Base-by-base conservation (phyloP, 64 coral and sea anemone species). In the Catalaphyllia jardinei region DNA sequence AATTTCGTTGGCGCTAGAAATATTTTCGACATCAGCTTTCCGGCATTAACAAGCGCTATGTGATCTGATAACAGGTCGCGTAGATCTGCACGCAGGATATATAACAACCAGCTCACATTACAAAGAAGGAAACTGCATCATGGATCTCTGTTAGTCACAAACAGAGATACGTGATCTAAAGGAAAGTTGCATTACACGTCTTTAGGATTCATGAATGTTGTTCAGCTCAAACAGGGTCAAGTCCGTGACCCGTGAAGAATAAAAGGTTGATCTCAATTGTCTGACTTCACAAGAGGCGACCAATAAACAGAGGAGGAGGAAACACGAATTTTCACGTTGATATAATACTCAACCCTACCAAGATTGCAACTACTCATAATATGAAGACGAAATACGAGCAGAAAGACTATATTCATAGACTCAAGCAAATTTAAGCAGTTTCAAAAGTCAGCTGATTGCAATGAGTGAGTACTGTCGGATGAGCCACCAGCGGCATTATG, bases 241-340 rank as follows among this genome's bases (percentile, higher is more conserved):
- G 25, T 71, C 63, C 67, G 3, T 85, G 81, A 85, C 81, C 81
- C 81, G 39, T 84, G 80, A 49, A 84, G 62, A 22, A 71, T 71
- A n/a, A 69, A 69, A 8, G 2, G 3, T n/a, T 11, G 4, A n/a
- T 69, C 65, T 69, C 5, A 46, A 52, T 83, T 64, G 19, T 71
- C 64, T 71, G 33, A 46, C 33, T 85, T 85, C 81, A 31, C 31
- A 22, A n/a, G 81, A 28, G 13, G 62, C 64, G 39, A 16, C 63
- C 81, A 85, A 71, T 85, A 28, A 63, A 28, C 22, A 69, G 31
- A 42, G 61, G 62, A 11, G n/a, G 10, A 72, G 18, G 30, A 28
- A 81, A 85, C 81, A 51, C 35, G 81, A 85, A 85, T 85, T 85
- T 85, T 30, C 81, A 85, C 62, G 81, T 65, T 83, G 79, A 31